Percentiles rank a stretch among this genome's conserved stretches.
Evolutionary conservation across 2,113 vertebrate genomes (phyloP).

Genomic region (Apistogramma diplotaenia): DNA sequence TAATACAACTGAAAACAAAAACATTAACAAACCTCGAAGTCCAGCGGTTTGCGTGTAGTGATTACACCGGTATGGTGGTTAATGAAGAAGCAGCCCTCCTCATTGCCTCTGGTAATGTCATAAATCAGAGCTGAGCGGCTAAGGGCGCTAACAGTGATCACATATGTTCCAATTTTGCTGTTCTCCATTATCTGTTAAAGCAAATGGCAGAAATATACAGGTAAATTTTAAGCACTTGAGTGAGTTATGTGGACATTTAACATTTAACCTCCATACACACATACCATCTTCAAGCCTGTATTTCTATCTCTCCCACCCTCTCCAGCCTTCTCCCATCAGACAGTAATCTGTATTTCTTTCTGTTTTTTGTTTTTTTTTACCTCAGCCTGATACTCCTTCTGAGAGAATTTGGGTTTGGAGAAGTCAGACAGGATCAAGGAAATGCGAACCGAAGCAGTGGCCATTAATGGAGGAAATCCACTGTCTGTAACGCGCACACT

Average conservation of each 20-base stretch:
- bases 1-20: background rate
- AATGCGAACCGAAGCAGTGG: slow-evolving; percentile 87
- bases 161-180: slow-evolving; percentile 83
- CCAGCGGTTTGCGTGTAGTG: slow-evolving; percentile 83
- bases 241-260: background rate
- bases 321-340: background rate
- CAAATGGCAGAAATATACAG: background rate
- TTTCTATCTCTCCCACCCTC: background rate
- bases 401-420: slow-evolving; percentile 88
- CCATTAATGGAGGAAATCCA: slow-evolving; percentile 87
- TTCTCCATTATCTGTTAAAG: slow-evolving; percentile 83
- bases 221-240: background rate
- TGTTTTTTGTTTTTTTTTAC: slow-evolving; percentile 35
- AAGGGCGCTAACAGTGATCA: slow-evolving; percentile 84
- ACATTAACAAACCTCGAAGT: slow-evolving; percentile 81
- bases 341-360: background rate
- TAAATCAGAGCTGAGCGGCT: slow-evolving; percentile 89
- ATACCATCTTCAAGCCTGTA: background rate
- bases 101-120: slow-evolving; percentile 86
- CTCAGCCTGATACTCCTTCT: slow-evolving; percentile 92
- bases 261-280: background rate
- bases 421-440: slow-evolving; percentile 88
- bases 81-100: slow-evolving; percentile 82
- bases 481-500: slow-evolving; percentile 88
- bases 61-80: slow-evolving; percentile 93